Evolutionary conservation across 2,888 invertebrate species (phyloP).

Genomic region (Scaeva pyrastri): DNA sequence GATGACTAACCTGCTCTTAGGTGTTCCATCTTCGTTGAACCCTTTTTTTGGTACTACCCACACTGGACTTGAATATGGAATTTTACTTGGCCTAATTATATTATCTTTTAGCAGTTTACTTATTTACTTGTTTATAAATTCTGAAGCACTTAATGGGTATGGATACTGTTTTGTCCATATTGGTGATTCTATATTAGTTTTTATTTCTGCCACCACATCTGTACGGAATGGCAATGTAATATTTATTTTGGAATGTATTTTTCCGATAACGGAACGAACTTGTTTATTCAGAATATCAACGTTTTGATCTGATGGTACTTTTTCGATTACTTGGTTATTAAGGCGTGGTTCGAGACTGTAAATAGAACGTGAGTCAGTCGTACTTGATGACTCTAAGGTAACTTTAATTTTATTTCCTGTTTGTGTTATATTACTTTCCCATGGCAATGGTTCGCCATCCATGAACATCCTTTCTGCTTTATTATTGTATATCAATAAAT

Average conservation of each 20-base stretch:
- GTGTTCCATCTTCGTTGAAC: conserved; percentile 29
- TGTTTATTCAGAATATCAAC: conserved; percentile 29
- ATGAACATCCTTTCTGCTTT: not conserved
- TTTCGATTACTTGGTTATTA: conserved; percentile 23
- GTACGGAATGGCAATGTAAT: conserved; percentile 35
- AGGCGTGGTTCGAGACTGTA: conserved; percentile 22
- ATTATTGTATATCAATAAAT: too few species aligned
- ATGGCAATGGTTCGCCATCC: not conserved
- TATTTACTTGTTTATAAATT: conserved; percentile 44
- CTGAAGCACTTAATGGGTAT: conserved; percentile 35
- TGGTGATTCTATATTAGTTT: conserved; percentile 34
- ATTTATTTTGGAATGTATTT: conserved; percentile 28
- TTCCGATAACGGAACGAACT: conserved; percentile 15
- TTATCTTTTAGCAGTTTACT: conserved; percentile 22
- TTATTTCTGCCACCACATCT: conserved; percentile 24
- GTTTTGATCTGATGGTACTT: conserved; percentile 31
- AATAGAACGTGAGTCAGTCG: conserved; percentile 25
- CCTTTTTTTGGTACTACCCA: conserved; percentile 29
- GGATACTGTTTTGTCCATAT: conserved; percentile 47
- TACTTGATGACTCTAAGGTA: conserved; percentile 31
- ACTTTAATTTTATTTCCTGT: conserved; percentile 19
- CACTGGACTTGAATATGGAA: conserved; percentile 27
- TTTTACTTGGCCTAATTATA: conserved; percentile 34
- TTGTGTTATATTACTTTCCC: conserved; percentile 16
- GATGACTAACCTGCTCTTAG: conserved; percentile 35